Evolutionary conservation across 2,797 vertebrate genomes (phyloP), one percentile per base, ranked within the genome.

Genomic region (Orientallactaga sibirica): DNA sequence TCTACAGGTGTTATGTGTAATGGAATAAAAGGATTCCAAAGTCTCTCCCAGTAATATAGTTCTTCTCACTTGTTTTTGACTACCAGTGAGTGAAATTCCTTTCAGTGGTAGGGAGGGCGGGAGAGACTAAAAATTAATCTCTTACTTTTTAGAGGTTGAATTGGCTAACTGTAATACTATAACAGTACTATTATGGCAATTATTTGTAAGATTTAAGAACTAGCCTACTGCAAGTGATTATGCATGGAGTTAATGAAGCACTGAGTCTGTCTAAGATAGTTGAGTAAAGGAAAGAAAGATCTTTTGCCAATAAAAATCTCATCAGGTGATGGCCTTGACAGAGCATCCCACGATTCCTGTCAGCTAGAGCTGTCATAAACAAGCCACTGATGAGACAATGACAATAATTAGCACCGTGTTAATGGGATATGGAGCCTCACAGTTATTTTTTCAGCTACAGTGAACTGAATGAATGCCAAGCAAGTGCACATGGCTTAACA

Each of bases 311-410:
- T 98, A 98, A 98, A 97, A 98, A 95, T 97, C 97, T 97, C 97
- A 97, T 98, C 97, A 98, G 98, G 97, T 98, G 98, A 98, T 97
- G 97, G 89, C 96, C 97, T 97, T 98, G 97, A 98, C 97, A 97
- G 97, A 98, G 93, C 91, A 79, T 96, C 98, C 97, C 97, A 96
- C 96, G 97, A 97, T 97, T 97, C 91, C 96, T 98, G 98, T 98
- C 98, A 98, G 96, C 97, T 96, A 97, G 97, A 97, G 95, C 97
- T 98, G 98, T 97, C 58, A 33, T 98, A 98, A 98, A 98, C 98
- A 98, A 98, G 97, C 96, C 96, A 81, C 96, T 98, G 98, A 98
- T 97, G 97, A 98, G 98, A 98, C 98, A 98, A 98, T 98, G 98
- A 98, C 98, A 98, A 97, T 98, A 98, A 98, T 98, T 98, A 98